Percentiles rank a stretch among this genome's conserved stretches.
Evolutionary conservation across 2,888 invertebrate genomes (phyloP).

Genomic region (Calameuta filiformis): DNA sequence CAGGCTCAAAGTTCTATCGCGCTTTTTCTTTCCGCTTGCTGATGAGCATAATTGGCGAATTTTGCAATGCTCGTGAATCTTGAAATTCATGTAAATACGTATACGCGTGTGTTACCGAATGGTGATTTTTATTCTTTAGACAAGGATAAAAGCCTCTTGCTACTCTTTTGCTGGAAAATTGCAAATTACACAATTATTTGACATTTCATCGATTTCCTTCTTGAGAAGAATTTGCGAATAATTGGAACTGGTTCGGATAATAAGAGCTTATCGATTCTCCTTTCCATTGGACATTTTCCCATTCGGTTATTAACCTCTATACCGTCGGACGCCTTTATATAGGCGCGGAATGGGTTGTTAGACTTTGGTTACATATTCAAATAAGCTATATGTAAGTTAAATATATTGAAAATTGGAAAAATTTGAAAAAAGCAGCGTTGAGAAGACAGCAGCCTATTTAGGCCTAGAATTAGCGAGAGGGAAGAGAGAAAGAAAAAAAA

Average conservation of each 20-base stretch:
- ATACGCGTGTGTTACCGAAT: neutral
- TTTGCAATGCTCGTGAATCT: neutral
- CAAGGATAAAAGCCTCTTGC: neutral
- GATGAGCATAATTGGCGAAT: neutral
- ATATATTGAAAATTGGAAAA: too few relatives aligned
- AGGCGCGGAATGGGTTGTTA: too few relatives aligned
- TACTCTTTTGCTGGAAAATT: neutral
- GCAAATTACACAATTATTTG: neutral
- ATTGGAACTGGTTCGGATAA: neutral
- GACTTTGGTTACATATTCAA: too few relatives aligned
- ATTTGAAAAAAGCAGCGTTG: neutral
- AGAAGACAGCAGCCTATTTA: neutral
- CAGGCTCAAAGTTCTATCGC: neutral
- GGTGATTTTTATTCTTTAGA: neutral
- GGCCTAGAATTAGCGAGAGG: slow-evolving; percentile 13
- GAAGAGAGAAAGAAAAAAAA: slow-evolving; percentile 11
- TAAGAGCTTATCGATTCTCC: neutral
- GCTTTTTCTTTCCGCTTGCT: neutral
- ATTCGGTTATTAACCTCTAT: neutral
- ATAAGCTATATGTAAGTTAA: too few relatives aligned
- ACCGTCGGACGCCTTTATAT: too few relatives aligned
- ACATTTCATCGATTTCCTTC: neutral
- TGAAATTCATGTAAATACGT: neutral
- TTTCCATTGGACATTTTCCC: neutral
- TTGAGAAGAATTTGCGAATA: neutral